phyloP scores from a whole-genome alignment of 2,888 invertebrate species.

The Cantharis rustica region DNA sequence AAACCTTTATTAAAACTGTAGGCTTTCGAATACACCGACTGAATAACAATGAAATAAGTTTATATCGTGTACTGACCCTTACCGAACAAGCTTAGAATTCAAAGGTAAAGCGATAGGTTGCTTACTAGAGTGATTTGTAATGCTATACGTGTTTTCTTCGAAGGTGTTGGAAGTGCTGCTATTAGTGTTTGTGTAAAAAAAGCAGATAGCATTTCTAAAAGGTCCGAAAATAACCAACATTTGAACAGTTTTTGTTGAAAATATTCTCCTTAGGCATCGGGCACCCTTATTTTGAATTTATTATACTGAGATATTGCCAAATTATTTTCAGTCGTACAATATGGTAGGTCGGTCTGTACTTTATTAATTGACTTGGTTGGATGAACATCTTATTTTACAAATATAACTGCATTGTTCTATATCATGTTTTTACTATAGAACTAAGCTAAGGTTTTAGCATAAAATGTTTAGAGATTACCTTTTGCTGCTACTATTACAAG shows the following conservation, averaged over 20 bases:
- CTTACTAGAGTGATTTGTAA: conserved; percentile 3
- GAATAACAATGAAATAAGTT: conserved; percentile 14
- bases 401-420: not conserved
- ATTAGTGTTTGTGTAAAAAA: not conserved
- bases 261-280: not conserved
- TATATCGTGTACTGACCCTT: conserved; percentile 1
- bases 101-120: not conserved
- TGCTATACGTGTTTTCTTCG: not conserved
- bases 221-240: not conserved
- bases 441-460: not conserved
- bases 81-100: not conserved
- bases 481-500: not conserved
- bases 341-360: not conserved
- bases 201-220: not conserved
- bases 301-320: not conserved
- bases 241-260: not conserved
- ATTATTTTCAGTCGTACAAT: not conserved
- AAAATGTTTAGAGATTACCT: not conserved
- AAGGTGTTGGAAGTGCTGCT: not conserved
- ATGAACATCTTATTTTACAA: not conserved
- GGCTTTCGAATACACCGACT: not conserved
- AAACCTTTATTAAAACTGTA: conserved; percentile 14
- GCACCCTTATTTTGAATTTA: not conserved
- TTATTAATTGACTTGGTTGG: not conserved
- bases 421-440: not conserved